Percentiles rank a stretch among this genome's conserved stretches.
Conservation (phyloP, 1,140 invertebrate genomes). For the Spodoptera litura region DNA sequence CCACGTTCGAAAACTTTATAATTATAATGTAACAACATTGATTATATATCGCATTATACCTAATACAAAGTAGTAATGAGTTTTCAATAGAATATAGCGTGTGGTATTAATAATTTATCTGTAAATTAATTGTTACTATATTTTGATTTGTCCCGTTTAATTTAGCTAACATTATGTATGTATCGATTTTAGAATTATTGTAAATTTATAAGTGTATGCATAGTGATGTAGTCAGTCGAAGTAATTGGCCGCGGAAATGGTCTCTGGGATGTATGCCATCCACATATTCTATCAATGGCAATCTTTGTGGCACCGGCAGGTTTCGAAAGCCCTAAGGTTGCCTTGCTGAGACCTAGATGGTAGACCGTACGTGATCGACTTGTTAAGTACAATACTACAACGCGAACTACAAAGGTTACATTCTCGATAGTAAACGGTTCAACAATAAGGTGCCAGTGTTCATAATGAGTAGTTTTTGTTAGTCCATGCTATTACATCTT, state of each 20-base stretch:
- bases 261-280: background rate
- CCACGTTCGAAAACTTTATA: background rate
- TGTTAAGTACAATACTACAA: constrained; percentile 11
- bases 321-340: background rate
- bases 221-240: constrained; percentile 11
- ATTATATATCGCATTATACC: background rate
- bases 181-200: constrained; percentile 3
- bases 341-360: background rate
- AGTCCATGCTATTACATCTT: constrained; percentile 53
- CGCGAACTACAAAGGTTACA: constrained; percentile 42
- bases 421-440: constrained; percentile 65
- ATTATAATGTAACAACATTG: background rate
- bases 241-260: constrained; percentile 2
- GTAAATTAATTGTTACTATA: background rate
- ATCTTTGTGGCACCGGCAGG: background rate
- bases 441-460: constrained; percentile 72
- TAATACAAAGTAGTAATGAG: background rate
- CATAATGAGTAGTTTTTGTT: constrained; percentile 55
- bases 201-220: constrained; percentile 24
- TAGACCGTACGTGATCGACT: background rate
- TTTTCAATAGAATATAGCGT: background rate
- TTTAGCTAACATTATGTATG: constrained; percentile 4
- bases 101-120: background rate
- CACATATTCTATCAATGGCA: background rate
- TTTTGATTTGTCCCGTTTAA: background rate